Evolutionary conservation across 2,113 vertebrate genomes (phyloP).

Genomic region (Carassius carassius): DNA sequence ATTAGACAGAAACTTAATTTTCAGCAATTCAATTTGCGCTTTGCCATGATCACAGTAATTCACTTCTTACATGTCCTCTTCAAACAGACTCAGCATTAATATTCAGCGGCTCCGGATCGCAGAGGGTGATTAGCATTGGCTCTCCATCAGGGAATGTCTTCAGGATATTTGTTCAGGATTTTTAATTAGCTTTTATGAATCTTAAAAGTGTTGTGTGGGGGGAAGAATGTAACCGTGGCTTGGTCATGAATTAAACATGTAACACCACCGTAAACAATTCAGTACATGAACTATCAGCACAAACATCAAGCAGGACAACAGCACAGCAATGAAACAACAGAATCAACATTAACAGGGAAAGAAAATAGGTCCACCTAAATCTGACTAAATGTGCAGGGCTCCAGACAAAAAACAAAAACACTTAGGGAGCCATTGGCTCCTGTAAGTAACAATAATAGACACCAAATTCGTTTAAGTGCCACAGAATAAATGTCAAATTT

Average conservation of each 20-base stretch:
- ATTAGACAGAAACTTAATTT: not conserved
- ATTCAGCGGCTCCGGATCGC: not conserved
- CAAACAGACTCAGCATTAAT: slow-evolving; percentile 17
- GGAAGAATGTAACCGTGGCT: not conserved
- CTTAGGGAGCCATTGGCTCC: too few species aligned
- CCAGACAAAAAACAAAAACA: too few species aligned
- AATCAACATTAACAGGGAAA: not conserved
- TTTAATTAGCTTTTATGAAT: slow-evolving; percentile 43
- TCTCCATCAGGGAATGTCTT: not conserved
- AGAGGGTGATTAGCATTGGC: slow-evolving; percentile 9
- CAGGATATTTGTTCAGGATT: slow-evolving; percentile 30
- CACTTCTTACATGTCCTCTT: slow-evolving; percentile 17
- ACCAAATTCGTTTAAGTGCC: too few species aligned
- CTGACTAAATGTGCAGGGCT: too few species aligned
- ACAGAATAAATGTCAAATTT: too few species aligned
- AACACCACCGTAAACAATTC: slow-evolving; percentile 10
- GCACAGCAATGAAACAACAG: not conserved
- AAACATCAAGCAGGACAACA: not conserved
- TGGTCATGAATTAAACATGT: slow-evolving; percentile 31
- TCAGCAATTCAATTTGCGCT: slow-evolving; percentile 3
- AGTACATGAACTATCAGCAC: not conserved
- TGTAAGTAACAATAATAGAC: too few species aligned
- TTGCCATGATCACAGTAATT: slow-evolving; percentile 21
- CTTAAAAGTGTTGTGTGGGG: slow-evolving; percentile 36
- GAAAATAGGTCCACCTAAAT: not conserved